Conservation (phyloP, 1,140 invertebrate genomes). For the Ceratosolen fusciceps region DNA sequence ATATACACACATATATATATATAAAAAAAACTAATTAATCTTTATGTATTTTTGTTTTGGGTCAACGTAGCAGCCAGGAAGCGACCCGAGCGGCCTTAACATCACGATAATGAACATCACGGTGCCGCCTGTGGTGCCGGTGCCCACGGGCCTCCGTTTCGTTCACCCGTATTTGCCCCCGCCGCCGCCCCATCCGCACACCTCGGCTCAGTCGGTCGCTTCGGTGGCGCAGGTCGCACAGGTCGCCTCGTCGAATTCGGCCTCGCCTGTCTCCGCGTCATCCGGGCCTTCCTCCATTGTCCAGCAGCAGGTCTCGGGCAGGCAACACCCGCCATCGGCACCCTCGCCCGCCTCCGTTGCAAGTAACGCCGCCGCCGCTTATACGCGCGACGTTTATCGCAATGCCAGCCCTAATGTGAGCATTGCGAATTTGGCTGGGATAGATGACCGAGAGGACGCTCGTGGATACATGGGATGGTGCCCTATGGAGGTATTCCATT, state of each 20-base stretch:
- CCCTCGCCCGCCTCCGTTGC: conserved; percentile 56
- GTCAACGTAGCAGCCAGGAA: conserved; percentile 25
- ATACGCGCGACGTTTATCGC: conserved; percentile 66
- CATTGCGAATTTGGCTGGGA: conserved; percentile 38
- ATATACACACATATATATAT: too few species aligned
- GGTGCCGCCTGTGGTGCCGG: conserved; percentile 43
- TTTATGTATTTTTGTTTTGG: background rate
- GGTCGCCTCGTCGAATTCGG: conserved; percentile 49
- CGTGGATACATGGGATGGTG: conserved; percentile 22
- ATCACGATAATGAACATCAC: conserved; percentile 51
- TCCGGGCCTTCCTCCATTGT: conserved; percentile 42
- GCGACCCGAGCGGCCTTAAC: conserved; percentile 26
- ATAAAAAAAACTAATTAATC: background rate
- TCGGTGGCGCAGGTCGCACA: conserved; percentile 48
- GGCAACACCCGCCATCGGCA: conserved; percentile 45
- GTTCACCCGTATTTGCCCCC: conserved; percentile 67
- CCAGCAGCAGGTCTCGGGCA: conserved; percentile 20
- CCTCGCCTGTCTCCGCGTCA: conserved; percentile 48
- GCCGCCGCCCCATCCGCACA: conserved; percentile 50
- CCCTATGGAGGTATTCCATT: conserved; percentile 14
- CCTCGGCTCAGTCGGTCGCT: conserved; percentile 48
- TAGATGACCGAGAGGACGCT: conserved; percentile 18
- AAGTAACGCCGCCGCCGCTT: conserved; percentile 57
- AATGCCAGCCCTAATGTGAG: conserved; percentile 66
- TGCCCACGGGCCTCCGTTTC: conserved; percentile 64